A percentile compares a stretch with the other conserved stretches of the same genome.
phyloP scores from a whole-genome alignment of 2,888 invertebrate species.

The Macrosiphum euphorbiae region DNA sequence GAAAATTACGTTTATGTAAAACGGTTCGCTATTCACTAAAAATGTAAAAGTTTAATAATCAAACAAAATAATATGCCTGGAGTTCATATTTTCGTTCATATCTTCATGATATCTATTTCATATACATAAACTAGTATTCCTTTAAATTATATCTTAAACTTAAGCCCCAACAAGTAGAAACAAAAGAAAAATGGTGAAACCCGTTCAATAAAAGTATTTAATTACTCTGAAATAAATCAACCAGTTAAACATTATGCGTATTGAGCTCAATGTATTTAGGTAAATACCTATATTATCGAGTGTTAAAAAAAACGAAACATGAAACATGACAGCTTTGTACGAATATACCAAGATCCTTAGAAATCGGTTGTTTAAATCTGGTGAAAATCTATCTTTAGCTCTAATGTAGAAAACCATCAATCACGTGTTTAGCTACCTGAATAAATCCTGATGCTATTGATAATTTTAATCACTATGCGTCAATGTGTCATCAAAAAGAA shows the following conservation, averaged over 20 bases:
- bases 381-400: not conserved
- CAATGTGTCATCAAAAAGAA: constrained; percentile 9
- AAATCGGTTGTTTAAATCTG: constrained; percentile 3
- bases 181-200: not conserved
- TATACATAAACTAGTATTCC: not conserved
- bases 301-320: not conserved
- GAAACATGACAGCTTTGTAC: not conserved
- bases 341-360: not conserved
- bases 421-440: constrained; percentile 13
- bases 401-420: constrained; percentile 35
- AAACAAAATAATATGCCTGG: not conserved
- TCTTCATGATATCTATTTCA: not conserved
- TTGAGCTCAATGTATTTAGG: not conserved
- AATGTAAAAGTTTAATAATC: not conserved
- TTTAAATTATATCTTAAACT: not conserved
- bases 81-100: not conserved
- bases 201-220: not conserved
- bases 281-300: not conserved
- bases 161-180: not conserved
- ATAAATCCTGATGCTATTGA: constrained; percentile 12
- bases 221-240: not conserved
- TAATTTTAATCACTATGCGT: constrained; percentile 24
- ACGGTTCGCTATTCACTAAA: not conserved
- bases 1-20: not conserved
- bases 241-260: not conserved